Conservation (phyloP, 2,797 vertebrate species). For the Aplochiton taeniatus region DNA sequence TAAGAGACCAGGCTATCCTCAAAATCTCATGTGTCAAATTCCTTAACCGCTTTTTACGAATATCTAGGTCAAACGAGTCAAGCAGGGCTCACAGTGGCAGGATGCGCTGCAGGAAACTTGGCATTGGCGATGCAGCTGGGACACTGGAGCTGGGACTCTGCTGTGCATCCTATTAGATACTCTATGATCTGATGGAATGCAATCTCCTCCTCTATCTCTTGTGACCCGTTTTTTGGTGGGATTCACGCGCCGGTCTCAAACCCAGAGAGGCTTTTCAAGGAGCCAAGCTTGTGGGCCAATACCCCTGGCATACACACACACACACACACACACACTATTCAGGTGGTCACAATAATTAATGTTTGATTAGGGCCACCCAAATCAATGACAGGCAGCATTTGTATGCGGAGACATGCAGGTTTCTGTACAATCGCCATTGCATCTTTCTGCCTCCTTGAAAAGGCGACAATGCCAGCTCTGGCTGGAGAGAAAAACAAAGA, state of each 20-base stretch:
- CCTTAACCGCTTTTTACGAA: conserved; percentile 55
- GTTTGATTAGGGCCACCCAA: conserved; percentile 68
- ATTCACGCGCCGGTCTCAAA: conserved; percentile 32
- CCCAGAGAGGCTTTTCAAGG: conserved; percentile 39
- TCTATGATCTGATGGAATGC: conserved; percentile 58
- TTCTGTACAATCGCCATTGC: conserved; percentile 46
- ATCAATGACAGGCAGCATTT: conserved; percentile 56
- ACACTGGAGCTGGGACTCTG: conserved; percentile 19
- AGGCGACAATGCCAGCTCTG: conserved; percentile 42
- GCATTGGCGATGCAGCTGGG: conserved; percentile 44
- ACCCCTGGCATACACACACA: background rate
- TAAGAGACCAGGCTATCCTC: conserved; percentile 34
- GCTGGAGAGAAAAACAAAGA: conserved; percentile 60
- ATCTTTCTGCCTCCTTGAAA: conserved; percentile 48
- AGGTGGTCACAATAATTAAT: conserved; percentile 71
- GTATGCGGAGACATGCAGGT: conserved; percentile 27
- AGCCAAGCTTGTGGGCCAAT: conserved; percentile 43
- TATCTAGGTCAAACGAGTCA: conserved; percentile 67
- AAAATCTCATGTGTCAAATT: conserved; percentile 50
- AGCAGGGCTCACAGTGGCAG: conserved; percentile 40
- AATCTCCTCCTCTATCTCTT: conserved; percentile 55
- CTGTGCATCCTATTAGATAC: conserved; percentile 53
- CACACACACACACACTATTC: conserved; percentile 43
- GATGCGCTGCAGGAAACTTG: conserved; percentile 42
- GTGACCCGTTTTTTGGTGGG: conserved; percentile 40